A percentile compares a stretch with the other conserved stretches of the same genome.
These are phyloP conservation scores for Melanargia galathea DNA, from an alignment of 2,888 invertebrate species.

Conservation along the genomic window DNA sequence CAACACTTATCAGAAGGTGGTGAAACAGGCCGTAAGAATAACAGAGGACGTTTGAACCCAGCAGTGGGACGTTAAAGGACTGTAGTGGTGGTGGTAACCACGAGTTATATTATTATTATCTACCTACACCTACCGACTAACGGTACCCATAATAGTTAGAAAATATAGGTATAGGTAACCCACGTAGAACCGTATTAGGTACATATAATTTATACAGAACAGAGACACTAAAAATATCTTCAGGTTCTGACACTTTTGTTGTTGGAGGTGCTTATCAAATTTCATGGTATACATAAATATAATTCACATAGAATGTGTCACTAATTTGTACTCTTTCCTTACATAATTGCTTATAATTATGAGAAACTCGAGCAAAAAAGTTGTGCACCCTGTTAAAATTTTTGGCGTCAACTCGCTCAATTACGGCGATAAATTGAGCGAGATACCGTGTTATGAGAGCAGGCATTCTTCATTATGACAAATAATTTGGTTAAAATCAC, in stretches of 20 bases:
- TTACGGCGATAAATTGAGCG: slow-evolving; percentile 71
- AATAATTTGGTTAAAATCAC: slow-evolving; percentile 44
- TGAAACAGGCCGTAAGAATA: no score
- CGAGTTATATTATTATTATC: no score
- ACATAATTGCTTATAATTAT: slow-evolving; percentile 25
- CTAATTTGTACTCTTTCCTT: slow-evolving; percentile 23
- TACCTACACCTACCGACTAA: no score
- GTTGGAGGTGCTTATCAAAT: slow-evolving; percentile 7
- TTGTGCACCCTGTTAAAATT: slow-evolving; percentile 33
- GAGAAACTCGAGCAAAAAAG: slow-evolving; percentile 22
- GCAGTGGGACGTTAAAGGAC: no score
- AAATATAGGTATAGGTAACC: no score
- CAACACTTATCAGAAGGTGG: no score
- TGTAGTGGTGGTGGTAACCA: no score
- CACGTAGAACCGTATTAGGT: no score
- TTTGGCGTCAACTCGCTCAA: slow-evolving; percentile 50
- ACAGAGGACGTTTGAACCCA: no score
- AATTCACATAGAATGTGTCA: slow-evolving; percentile 19
- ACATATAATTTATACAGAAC: neutral
- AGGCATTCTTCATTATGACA: slow-evolving; percentile 77
- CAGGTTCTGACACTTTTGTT: neutral
- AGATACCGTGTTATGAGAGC: slow-evolving; percentile 65
- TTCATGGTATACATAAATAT: slow-evolving; percentile 18
- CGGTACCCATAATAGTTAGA: no score
- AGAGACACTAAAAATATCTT: neutral